These are phyloP conservation scores for Leguminivora glycinivorella DNA, from an alignment of 1,140 invertebrate genomes.

Conservation along the genomic window DNA sequence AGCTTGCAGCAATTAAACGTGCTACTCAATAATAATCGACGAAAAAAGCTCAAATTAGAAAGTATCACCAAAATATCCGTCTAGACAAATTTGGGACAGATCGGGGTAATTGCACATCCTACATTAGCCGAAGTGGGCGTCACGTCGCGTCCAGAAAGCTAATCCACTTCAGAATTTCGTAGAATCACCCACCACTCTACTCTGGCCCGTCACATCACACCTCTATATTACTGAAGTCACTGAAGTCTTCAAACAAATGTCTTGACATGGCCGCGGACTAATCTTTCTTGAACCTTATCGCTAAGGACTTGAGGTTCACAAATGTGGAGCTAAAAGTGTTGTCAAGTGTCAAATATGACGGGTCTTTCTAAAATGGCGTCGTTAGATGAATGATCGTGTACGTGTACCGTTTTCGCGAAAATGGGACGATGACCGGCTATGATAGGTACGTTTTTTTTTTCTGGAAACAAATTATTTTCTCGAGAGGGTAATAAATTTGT, in stretches of 20 bases:
- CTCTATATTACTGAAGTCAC: neutral
- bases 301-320: too few species aligned
- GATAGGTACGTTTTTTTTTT: slow-evolving; percentile 1
- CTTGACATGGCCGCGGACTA: neutral
- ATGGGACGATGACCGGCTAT: slow-evolving; percentile 11
- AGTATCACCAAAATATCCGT: neutral
- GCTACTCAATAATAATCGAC: too few species aligned
- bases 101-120: slow-evolving; percentile 3
- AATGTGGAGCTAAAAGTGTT: neutral
- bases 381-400: slow-evolving; percentile 1
- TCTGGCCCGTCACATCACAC: neutral
- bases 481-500: neutral
- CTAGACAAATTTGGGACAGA: neutral
- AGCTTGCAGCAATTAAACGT: too few species aligned
- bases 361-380: neutral
- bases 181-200: neutral
- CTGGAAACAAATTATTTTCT: neutral
- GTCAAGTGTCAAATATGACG: neutral
- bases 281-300: too few species aligned
- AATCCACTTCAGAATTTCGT: slow-evolving; percentile 3
- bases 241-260: neutral
- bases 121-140: neutral
- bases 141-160: neutral
- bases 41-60: neutral
- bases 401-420: slow-evolving; percentile 3